phyloP scores from a whole-genome alignment of 2,888 invertebrate species.

The Chymomyza caudatula region DNA sequence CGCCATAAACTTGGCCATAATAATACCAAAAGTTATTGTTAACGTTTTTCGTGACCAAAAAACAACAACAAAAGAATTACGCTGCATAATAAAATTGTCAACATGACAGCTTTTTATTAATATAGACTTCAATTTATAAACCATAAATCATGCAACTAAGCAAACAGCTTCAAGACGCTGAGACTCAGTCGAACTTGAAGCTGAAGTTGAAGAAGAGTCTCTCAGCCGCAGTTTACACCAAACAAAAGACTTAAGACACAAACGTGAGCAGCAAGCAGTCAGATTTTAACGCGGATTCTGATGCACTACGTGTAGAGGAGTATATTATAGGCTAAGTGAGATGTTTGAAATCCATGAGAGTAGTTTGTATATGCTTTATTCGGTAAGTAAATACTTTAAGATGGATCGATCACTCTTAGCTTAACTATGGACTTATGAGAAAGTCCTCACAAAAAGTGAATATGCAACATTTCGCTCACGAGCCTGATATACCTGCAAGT shows the following conservation, averaged over 20 bases:
- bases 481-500: too few relatives aligned
- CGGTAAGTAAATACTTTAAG: too few relatives aligned
- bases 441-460: too few relatives aligned
- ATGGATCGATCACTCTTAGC: too few relatives aligned
- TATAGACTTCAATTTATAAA: constrained; percentile 58
- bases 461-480: too few relatives aligned
- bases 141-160: constrained; percentile 48
- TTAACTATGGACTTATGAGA: too few relatives aligned
- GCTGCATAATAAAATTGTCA: constrained; percentile 63
- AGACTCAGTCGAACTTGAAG: background rate
- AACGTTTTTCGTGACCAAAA: constrained; percentile 12
- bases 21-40: constrained; percentile 49
- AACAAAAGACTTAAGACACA: constrained; percentile 50
- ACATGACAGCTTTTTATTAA: constrained; percentile 66
- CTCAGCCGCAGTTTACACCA: too few relatives aligned
- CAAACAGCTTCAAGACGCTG: background rate
- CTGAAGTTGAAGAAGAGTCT: background rate
- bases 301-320: background rate
- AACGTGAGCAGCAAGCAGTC: constrained; percentile 31
- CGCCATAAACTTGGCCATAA: constrained; percentile 34
- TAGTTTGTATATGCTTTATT: background rate
- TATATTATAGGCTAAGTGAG: background rate
- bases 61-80: background rate
- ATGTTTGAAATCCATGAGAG: background rate
- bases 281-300: background rate